Evolutionary conservation across 1,140 invertebrate genomes (phyloP).

Genomic region (roundworm (Caenorhabditis elegans)): WBcel235 BX284603.4:5947501-5948000

Average conservation of each 20-base stretch:
- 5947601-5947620: constrained; percentile 91
- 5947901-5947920: constrained; percentile 74
- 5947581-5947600: constrained; percentile 83
- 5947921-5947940: constrained; percentile 34
- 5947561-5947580: constrained; percentile 83
- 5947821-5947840: constrained; percentile 79
- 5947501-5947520: constrained; percentile 79
- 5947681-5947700: no score
- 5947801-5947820: constrained; percentile 91
- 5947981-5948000: constrained; percentile 33
- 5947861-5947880: constrained; percentile 89
- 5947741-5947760: constrained; percentile 74
- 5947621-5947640: constrained; percentile 79
- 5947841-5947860: constrained; percentile 88
- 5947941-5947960: constrained; percentile 36
- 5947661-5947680: not conserved
- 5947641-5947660: not conserved
- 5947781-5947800: constrained; percentile 90
- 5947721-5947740: constrained; percentile 84
- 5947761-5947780: constrained; percentile 84
- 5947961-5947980: constrained; percentile 44
- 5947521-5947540: constrained; percentile 89
- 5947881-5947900: constrained; percentile 92
- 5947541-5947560: constrained; percentile 97
- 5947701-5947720: constrained; percentile 52